Conservation (phyloP, 2,113 vertebrate species). For the Oncorhynchus masou region DNA sequence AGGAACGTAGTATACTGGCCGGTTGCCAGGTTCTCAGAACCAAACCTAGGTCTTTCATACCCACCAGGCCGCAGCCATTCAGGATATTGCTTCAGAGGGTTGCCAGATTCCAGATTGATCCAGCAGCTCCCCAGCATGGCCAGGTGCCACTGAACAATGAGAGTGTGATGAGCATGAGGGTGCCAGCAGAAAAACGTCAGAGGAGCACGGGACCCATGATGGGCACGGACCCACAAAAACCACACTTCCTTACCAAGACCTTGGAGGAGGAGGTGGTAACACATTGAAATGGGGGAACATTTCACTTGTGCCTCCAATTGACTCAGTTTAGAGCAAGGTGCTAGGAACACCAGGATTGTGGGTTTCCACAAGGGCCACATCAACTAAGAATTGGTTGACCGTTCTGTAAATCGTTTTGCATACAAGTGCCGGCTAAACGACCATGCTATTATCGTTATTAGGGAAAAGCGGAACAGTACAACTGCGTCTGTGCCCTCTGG, state of each 20-base stretch:
- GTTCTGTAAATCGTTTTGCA: no score
- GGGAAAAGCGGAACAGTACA: no score
- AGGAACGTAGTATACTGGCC: not conserved
- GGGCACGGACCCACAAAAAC: slow-evolving; percentile 50
- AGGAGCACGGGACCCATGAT: slow-evolving; percentile 39
- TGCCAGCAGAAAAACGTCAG: slow-evolving; percentile 52
- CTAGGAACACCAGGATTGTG: no score
- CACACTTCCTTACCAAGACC: slow-evolving; percentile 61
- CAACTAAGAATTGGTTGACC: no score
- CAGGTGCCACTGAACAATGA: slow-evolving; percentile 65
- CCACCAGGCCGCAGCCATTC: not conserved
- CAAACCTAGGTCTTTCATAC: not conserved
- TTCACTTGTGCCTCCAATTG: no score
- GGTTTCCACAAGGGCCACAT: no score
- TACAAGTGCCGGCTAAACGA: no score
- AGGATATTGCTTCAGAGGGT: not conserved
- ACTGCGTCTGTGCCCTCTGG: no score
- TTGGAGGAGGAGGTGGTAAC: slow-evolving; percentile 19
- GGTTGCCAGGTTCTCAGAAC: not conserved
- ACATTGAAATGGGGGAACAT: slow-evolving; percentile 22
- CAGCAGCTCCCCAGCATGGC: slow-evolving; percentile 36
- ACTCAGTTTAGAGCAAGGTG: no score
- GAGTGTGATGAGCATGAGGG: slow-evolving; percentile 67
- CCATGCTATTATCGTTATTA: no score
- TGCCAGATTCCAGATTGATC: slow-evolving; percentile 40